Percentiles rank a stretch among this genome's conserved stretches.
phyloP scores from a whole-genome alignment of 2,888 invertebrate species.

The Drosophila nr. medialis region DNA sequence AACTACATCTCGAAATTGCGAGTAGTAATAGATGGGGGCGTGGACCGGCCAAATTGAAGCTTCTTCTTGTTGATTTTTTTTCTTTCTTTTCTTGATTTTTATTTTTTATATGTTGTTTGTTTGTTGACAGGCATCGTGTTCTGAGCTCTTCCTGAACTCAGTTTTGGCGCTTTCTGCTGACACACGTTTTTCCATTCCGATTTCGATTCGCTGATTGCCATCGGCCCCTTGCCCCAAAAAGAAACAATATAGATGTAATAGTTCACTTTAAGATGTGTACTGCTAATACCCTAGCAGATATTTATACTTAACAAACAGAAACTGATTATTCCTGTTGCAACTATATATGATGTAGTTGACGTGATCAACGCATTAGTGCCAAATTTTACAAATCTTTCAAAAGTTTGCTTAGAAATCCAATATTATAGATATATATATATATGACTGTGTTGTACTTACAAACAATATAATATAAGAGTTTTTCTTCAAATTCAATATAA shows the following conservation, averaged over 20 bases:
- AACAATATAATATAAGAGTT: not conserved
- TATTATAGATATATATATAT: no score
- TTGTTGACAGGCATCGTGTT: conserved; percentile 44
- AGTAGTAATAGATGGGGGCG: not conserved
- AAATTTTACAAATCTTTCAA: not conserved
- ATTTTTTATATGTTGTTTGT: not conserved
- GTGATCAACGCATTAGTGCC: not conserved
- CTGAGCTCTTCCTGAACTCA: conserved; percentile 13
- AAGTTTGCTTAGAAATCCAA: not conserved
- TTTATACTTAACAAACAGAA: not conserved
- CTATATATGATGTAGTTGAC: not conserved
- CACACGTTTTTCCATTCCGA: conserved; percentile 54
- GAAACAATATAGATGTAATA: not conserved
- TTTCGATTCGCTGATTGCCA: conserved; percentile 65
- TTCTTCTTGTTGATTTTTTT: conserved; percentile 10
- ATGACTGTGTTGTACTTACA: not conserved
- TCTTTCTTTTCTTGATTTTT: not conserved
- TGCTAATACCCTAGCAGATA: conserved; percentile 7
- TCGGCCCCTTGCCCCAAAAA: not conserved
- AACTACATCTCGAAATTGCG: conserved; percentile 16
- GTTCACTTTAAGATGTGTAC: not conserved
- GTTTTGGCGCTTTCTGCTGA: conserved; percentile 59
- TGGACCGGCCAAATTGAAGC: conserved; percentile 15
- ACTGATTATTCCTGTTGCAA: not conserved
- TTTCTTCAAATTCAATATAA: not conserved